Conservation (phyloP, 2,113 vertebrate species). For the Jaculus jaculus region DNA sequence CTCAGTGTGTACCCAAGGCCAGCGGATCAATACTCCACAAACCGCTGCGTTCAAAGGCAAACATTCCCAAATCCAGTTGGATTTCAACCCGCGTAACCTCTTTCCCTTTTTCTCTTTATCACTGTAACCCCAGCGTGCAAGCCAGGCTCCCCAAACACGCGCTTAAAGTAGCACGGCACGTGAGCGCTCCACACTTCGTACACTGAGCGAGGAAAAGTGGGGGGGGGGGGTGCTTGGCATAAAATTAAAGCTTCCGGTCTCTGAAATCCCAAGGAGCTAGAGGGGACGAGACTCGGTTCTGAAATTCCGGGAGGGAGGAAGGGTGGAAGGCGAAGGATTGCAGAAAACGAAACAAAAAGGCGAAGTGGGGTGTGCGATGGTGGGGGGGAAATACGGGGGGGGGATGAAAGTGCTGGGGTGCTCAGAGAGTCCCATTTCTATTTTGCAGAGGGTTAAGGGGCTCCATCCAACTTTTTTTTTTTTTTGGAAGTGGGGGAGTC, state of each 20-base stretch:
- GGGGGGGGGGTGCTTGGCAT: conserved; percentile 69
- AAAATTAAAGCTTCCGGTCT: conserved; percentile 83
- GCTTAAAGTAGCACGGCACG: conserved; percentile 67
- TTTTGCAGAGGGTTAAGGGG: conserved; percentile 39
- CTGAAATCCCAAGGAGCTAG: conserved; percentile 70
- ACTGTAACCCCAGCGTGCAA: conserved; percentile 15
- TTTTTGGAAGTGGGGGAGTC: neutral
- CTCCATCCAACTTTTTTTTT: conserved; percentile 65
- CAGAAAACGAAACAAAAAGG: conserved; percentile 79
- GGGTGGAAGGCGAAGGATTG: neutral
- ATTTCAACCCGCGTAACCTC: conserved; percentile 49
- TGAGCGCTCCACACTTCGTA: conserved; percentile 67
- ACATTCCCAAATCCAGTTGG: conserved; percentile 57
- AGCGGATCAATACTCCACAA: conserved; percentile 48
- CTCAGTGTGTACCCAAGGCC: neutral
- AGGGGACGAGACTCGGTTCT: conserved; percentile 68
- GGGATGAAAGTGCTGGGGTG: neutral
- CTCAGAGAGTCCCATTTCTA: neutral
- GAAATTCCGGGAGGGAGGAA: conserved; percentile 27
- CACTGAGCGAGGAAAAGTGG: neutral
- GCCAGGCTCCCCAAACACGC: conserved; percentile 45
- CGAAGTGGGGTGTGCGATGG: no score
- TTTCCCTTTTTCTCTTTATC: conserved; percentile 9
- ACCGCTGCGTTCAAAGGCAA: conserved; percentile 48
- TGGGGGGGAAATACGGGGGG: neutral